Base-by-base conservation (phyloP, 1,140 invertebrate species). In the Drosophila punjabiensis region DNA sequence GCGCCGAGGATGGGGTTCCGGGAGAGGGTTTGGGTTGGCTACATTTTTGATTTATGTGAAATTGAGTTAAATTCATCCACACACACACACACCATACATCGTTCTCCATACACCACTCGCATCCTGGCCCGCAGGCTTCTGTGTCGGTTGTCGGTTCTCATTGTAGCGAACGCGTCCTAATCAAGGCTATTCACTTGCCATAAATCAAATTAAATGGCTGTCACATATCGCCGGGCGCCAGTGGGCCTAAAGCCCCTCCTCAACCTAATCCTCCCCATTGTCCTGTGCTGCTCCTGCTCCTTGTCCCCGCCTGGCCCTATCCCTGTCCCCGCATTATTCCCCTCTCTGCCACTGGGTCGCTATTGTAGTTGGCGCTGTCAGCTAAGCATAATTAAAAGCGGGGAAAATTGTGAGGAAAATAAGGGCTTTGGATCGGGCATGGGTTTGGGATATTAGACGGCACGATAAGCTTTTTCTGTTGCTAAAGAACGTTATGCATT, bases 21-120 rank as follows among this genome's bases (percentile, higher is more conserved):
- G 63, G 37, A 59, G 58, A 37, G 11, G 55, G 74, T 43, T 59
- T 69, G 71, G 80, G 76, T 75, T 75, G 69, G 78, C 56, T 74
- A 88, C 82, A 85, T 89, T 89, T 89, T 89, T 89, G 85, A 89
- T 89, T 89, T 90, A 89, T 89, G 85, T 85, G 86, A 85, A 90
- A 89, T 89, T 90, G 86, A 89, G 85, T 89, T 85, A 89, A 89
- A 89, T 90, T 90, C 86, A 82, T 80, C 61, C 79, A 59, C 66
- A 76, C 79, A 64, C 24, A 10, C 62, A 62, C 47, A 66, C 30
- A 18, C 35, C 28, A 18, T 37, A 56, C 28, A 32, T 41, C 59
- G 32, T 43, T 33, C 35, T 32, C 53, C 53, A 33, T 13, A 41
- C 35, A 61, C 24, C 59, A 59, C 30, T 48, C 32, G 48, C 28